phyloP scores from a whole-genome alignment of 1,140 invertebrate species.

The Nephila pilipes region DNA sequence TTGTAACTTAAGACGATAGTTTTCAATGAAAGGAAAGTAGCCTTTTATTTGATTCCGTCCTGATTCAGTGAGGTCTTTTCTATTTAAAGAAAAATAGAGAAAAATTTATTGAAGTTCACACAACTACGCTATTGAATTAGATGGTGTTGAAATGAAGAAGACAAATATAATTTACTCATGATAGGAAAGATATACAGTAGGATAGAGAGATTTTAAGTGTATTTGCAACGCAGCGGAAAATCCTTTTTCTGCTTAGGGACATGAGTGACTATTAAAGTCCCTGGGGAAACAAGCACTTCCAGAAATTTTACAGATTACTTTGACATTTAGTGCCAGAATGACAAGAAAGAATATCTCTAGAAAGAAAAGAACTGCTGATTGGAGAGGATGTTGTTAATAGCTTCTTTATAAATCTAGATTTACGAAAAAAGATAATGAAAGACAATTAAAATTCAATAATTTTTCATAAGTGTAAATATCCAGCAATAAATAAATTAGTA shows the following conservation, averaged over 20 bases:
- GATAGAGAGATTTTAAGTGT: slow-evolving; percentile 5
- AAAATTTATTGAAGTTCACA: neutral
- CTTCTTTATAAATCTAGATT: neutral
- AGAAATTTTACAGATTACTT: neutral
- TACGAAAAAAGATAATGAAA: neutral
- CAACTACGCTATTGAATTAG: slow-evolving; percentile 8
- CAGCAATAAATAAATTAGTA: too few species aligned
- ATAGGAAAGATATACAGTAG: neutral
- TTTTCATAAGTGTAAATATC: too few species aligned
- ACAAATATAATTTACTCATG: slow-evolving; percentile 54
- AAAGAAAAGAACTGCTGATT: neutral
- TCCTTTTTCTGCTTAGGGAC: neutral
- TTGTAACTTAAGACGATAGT: too few species aligned
- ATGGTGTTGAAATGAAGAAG: slow-evolving; percentile 2
- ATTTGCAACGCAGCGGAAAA: neutral
- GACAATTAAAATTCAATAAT: too few species aligned
- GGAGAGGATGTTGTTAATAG: neutral
- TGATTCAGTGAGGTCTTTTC: neutral
- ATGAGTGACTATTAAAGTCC: neutral
- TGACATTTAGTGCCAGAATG: neutral
- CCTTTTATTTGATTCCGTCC: neutral
- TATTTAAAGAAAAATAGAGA: neutral
- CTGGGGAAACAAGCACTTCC: neutral
- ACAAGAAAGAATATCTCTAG: neutral
- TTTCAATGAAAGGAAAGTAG: too few species aligned